phyloP scores from a whole-genome alignment of 2,888 invertebrate species.

The Metellina segmentata region DNA sequence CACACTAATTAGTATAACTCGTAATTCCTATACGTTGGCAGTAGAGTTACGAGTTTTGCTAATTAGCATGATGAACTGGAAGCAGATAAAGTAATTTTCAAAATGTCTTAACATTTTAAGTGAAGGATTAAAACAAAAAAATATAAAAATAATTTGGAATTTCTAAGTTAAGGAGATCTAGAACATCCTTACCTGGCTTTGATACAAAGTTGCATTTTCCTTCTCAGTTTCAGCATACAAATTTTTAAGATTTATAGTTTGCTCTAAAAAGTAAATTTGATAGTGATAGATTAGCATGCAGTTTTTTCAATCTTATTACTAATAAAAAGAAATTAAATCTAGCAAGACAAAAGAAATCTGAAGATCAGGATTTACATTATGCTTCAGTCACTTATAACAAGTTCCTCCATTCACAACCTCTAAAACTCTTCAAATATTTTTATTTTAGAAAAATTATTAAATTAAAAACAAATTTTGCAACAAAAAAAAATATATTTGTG shows the following conservation, averaged over 20 bases:
- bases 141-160: too few species aligned
- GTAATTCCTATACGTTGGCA: too few species aligned
- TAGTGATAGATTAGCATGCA: background rate
- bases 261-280: conserved; percentile 23
- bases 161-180: background rate
- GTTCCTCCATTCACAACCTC: too few species aligned
- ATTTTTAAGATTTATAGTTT: conserved; percentile 14
- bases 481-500: too few species aligned
- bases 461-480: too few species aligned
- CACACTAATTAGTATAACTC: too few species aligned
- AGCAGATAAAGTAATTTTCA: background rate
- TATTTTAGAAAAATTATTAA: too few species aligned
- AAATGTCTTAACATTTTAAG: too few species aligned
- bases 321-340: background rate
- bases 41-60: too few species aligned
- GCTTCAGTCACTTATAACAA: background rate
- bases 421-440: too few species aligned
- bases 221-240: conserved; percentile 21
- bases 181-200: conserved; percentile 46
- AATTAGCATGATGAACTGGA: too few species aligned
- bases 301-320: background rate
- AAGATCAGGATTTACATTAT: background rate
- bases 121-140: too few species aligned
- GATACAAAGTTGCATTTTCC: conserved; percentile 15
- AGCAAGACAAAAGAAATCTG: background rate